Evolutionary conservation across 2,113 vertebrate genomes (phyloP).

Genomic region (Tragelaphus scriptus): DNA sequence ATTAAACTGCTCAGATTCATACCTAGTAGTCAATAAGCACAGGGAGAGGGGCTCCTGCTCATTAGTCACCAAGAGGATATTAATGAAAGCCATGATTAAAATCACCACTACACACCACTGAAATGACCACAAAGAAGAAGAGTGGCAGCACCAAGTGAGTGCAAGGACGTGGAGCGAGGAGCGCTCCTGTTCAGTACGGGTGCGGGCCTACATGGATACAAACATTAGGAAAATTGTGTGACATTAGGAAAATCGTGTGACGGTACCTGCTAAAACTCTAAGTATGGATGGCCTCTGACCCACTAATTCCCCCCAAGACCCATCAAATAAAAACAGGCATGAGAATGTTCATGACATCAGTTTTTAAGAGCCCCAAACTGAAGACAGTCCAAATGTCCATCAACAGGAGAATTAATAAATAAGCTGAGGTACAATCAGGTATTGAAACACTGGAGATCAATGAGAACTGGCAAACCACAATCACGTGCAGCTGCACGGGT

Average conservation of each 20-base stretch:
- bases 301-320: not conserved
- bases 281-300: not conserved
- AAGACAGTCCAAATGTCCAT: not conserved
- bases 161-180: not conserved
- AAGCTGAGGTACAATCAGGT: not conserved
- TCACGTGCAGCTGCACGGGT: fast-evolving
- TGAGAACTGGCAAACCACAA: not conserved
- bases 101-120: not conserved
- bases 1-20: not conserved
- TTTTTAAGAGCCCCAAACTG: not conserved
- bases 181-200: not conserved
- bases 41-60: not conserved
- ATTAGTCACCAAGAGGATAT: not conserved
- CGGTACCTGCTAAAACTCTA: fast-evolving
- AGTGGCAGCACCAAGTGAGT: not conserved
- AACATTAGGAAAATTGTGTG: not conserved
- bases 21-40: not conserved
- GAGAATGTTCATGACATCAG: not conserved
- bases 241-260: not conserved
- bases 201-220: too few species aligned
- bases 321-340: not conserved
- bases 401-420: not conserved
- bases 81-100: not conserved
- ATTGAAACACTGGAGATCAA: not conserved
- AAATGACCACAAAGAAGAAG: not conserved